Percentiles rank a stretch among this genome's conserved stretches.
Conservation (phyloP, 2,888 invertebrate genomes). For the Polyploca ridens region DNA sequence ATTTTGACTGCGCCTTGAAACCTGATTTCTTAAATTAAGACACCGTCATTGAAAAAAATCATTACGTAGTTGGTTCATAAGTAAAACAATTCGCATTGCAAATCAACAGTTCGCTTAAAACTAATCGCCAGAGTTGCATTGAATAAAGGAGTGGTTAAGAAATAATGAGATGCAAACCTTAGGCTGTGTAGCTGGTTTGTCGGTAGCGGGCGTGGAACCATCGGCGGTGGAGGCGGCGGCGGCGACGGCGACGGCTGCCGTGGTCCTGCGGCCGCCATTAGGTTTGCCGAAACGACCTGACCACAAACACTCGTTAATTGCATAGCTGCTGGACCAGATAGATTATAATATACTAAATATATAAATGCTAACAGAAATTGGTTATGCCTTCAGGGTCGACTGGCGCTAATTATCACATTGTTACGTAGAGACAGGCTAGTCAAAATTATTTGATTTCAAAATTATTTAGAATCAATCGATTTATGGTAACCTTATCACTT, state of each 20-base stretch:
- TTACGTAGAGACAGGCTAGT: background rate
- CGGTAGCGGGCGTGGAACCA: slow-evolving; percentile 39
- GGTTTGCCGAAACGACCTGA: slow-evolving; percentile 81
- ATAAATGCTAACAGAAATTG: background rate
- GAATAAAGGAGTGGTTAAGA: slow-evolving; percentile 19
- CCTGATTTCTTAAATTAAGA: slow-evolving; percentile 5
- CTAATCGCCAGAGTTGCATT: slow-evolving; percentile 3
- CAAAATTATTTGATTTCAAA: background rate
- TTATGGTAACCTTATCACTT: background rate
- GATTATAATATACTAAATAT: background rate
- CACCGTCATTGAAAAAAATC: background rate
- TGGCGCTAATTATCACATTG: background rate
- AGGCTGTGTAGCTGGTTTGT: slow-evolving; percentile 63
- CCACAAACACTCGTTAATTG: slow-evolving; percentile 52
- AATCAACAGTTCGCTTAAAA: slow-evolving; percentile 36
- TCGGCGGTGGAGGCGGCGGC: slow-evolving; percentile 40
- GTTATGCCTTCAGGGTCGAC: slow-evolving; percentile 10
- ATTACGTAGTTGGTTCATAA: background rate
- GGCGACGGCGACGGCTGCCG: slow-evolving; percentile 67
- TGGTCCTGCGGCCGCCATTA: slow-evolving; percentile 60
- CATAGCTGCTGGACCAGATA: slow-evolving; percentile 22
- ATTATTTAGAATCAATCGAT: background rate
- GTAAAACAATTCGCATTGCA: slow-evolving; percentile 53
- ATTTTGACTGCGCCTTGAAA: slow-evolving; percentile 7
- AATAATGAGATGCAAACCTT: slow-evolving; percentile 58